These are phyloP conservation scores for Zaprionus capensis DNA, from an alignment of 1,140 invertebrate species.

Conservation along the genomic window DNA sequence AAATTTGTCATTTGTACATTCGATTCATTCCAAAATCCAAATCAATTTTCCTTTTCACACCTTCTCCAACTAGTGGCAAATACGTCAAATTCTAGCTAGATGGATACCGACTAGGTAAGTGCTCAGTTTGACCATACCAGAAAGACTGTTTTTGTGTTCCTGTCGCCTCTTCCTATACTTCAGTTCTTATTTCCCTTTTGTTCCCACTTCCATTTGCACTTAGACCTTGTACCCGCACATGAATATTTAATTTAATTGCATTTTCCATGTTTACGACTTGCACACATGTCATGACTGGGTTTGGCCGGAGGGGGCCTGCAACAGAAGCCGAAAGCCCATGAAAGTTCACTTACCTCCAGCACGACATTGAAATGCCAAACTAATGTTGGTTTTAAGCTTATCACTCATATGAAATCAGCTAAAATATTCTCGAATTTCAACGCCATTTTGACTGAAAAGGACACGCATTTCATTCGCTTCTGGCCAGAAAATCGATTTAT, in stretches of 20 bases:
- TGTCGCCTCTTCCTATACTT: constrained; percentile 9
- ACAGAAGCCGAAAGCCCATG: background rate
- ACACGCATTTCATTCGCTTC: constrained; percentile 32
- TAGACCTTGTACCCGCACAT: constrained; percentile 43
- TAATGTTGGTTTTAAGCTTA: constrained; percentile 41
- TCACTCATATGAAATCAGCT: constrained; percentile 41
- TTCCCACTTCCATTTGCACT: constrained; percentile 30
- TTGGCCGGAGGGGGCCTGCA: background rate
- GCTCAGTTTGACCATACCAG: constrained; percentile 26
- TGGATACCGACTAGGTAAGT: constrained; percentile 77
- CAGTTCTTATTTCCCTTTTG: constrained; percentile 18
- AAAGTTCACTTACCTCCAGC: constrained; percentile 61
- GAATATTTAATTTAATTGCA: constrained; percentile 68
- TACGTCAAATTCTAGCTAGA: constrained; percentile 73
- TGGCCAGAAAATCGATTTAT: constrained; percentile 63
- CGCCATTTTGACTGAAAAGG: constrained; percentile 40
- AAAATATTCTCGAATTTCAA: constrained; percentile 28
- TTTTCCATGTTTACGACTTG: constrained; percentile 61
- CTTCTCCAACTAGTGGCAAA: constrained; percentile 63
- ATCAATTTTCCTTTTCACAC: constrained; percentile 23
- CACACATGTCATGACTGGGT: constrained; percentile 47
- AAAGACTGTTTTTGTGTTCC: constrained; percentile 17
- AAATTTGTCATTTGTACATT: constrained; percentile 4
- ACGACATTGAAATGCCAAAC: constrained; percentile 67
- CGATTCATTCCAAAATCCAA: constrained; percentile 6